Evolutionary conservation across 2,888 invertebrate species (phyloP).

Genomic region (Metallyticus violacea): DNA sequence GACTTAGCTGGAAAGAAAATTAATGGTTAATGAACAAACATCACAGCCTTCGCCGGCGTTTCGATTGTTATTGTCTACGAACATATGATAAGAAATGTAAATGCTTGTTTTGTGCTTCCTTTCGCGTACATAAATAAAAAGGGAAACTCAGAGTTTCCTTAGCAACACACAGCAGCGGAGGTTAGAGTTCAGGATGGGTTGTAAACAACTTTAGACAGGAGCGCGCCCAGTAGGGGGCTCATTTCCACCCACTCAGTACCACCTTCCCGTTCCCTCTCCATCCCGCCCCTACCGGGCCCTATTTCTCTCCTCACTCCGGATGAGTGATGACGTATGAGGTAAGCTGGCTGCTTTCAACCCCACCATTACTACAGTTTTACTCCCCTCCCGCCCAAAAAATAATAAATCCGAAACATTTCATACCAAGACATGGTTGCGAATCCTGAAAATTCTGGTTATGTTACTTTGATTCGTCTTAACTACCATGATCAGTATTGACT

Average conservation of each 20-base stretch:
- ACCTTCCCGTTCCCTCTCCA: not conserved
- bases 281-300: not conserved
- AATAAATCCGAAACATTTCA: slow-evolving; percentile 16
- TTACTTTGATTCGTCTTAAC: not conserved
- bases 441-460: not conserved
- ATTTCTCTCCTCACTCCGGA: slow-evolving; percentile 24
- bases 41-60: not conserved
- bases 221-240: not conserved
- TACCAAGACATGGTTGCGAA: not conserved
- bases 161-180: not conserved
- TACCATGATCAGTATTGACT: too few species aligned
- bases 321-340: slow-evolving; percentile 32
- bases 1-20: too few species aligned
- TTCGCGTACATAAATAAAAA: not conserved
- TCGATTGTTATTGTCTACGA: not conserved
- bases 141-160: not conserved
- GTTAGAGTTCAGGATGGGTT: slow-evolving; percentile 5
- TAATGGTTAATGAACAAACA: not conserved
- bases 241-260: slow-evolving; percentile 17
- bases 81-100: not conserved
- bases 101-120: not conserved
- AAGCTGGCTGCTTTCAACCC: slow-evolving; percentile 9
- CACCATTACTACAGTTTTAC: slow-evolving; percentile 19
- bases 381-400: too few species aligned
- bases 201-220: slow-evolving; percentile 13